Percentiles rank a stretch among this genome's conserved stretches.
These are phyloP conservation scores for Cirrhinus mrigala DNA, from an alignment of 2,797 vertebrate species.

Conservation along the genomic window DNA sequence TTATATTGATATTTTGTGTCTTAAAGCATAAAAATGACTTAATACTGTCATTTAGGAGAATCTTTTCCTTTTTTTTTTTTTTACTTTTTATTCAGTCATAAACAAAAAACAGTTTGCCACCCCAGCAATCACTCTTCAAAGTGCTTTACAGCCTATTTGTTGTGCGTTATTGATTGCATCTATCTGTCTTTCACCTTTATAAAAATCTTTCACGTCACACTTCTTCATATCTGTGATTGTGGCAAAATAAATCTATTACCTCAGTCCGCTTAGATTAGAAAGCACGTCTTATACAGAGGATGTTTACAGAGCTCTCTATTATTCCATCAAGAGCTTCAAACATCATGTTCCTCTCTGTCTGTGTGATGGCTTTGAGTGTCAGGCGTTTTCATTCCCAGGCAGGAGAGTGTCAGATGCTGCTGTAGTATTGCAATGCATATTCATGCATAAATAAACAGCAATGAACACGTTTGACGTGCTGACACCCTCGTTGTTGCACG, in stretches of 20 bases:
- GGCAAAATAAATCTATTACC: conserved; percentile 49
- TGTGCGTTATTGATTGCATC: conserved; percentile 27
- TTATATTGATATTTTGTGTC: neutral
- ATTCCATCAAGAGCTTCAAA: conserved; percentile 51
- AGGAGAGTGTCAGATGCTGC: conserved; percentile 47
- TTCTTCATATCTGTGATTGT: conserved; percentile 28
- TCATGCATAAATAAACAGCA: conserved; percentile 63
- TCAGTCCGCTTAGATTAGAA: conserved; percentile 36
- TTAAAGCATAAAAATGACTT: neutral
- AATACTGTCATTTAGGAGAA: neutral
- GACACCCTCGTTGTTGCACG: conserved; percentile 50
- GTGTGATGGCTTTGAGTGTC: conserved; percentile 31
- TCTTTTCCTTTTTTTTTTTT: neutral
- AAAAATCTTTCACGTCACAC: conserved; percentile 7
- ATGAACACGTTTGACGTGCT: conserved; percentile 42
- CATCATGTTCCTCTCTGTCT: conserved; percentile 38
- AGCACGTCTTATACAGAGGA: conserved; percentile 25
- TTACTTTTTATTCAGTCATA: neutral
- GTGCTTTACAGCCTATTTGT: neutral
- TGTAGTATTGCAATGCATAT: conserved; percentile 47
- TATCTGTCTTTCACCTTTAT: conserved; percentile 25
- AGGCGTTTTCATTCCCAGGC: conserved; percentile 29
- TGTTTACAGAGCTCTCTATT: conserved; percentile 47
- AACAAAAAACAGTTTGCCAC: neutral
- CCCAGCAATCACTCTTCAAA: conserved; percentile 6